Evolutionary conservation across 1,140 invertebrate genomes (phyloP), one percentile per base, ranked within the genome.

Genomic region (Notospermus geniculatus): DNA sequence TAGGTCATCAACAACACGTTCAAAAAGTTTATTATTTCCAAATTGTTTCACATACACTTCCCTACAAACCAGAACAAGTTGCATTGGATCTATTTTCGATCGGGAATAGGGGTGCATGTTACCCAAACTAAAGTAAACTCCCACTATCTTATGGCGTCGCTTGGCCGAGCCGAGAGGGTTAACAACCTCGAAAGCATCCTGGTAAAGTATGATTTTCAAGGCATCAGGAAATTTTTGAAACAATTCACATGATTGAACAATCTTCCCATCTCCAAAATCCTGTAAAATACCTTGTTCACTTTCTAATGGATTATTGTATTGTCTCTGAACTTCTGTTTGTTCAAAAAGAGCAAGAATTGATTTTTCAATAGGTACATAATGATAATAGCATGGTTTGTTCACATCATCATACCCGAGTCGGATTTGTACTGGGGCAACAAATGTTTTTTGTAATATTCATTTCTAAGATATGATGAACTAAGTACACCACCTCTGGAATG

Each of bases 41-140:
- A 50, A 50, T 27, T 50, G 4, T 50, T 50, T 50, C n/a, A 50
- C 46, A 50, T 7, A 9, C n/a, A 7, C n/a, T n/a, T 50, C 46
- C 9, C 9, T 50, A n/a, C 46, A 50, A 19, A 50, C n/a, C 4
- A 50, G n/a, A 19, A n/a, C 46, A 7, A 50, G 25, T 50, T 50
- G 46, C 46, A 50, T 50, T 23, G 46, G 46, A 50, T 50, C 46
- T 7, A 50, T 50, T n/a, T 50, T 50, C 9, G 46, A 50, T 23
- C 46, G 5, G n/a, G n/a, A 4, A 27, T 50, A 27, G 4, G 46
- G 46, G 9, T 23, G 25, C 9, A 50, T 7, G n/a, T 50, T 50
- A 23, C 19, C 46, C 25, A 50, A 50, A 27, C 4, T 50, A 27
- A 50, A 50, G n/a, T 50, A 50, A 5, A 50, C 46, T 50, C 19